Base-by-base conservation (phyloP, 2,113 vertebrate genomes). In the Baryphthengus martii region DNA sequence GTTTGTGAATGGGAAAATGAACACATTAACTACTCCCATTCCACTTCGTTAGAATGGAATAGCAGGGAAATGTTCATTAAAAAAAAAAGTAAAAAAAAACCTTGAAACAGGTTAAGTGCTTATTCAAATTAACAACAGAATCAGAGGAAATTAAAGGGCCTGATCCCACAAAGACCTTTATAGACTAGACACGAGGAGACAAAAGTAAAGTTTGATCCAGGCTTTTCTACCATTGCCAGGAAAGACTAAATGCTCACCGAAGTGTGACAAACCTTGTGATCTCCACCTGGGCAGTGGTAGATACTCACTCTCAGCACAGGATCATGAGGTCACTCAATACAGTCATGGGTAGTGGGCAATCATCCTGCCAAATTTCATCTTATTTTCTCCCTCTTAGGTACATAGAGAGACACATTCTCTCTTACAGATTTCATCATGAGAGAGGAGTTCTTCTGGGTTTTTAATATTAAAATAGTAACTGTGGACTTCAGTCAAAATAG, bases 1-100 rank as follows among this genome's bases (percentile, higher is more conserved):
- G 50, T 94, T 96, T 93, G 63, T 85, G 82, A 91, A 90, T 66
- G 63, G 83, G 78, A 52, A 94, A 94, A 91, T 49, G 39, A 71
- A 65, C 52, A 53, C 37, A 50, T 75, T 80, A 90, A 80, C 67
- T 92, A 81, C 70, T 80, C 52, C 73, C 77, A 86, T 87, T 70
- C 71, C 50, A 88, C 70, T 89, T 40, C 67, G 90, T 93, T 89
- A 93, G 84, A 75, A 86, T 49, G 9, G 89, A 90, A 88, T 84
- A 78, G 35, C 44, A 70, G 62, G 28, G 45, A 89, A 87, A 63
- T 47, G 10, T 33, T 88, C 40, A 70, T 88, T 35, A 8, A 80
- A 80, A 59, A 75, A 77, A 72, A 33, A 42, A 2, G 66, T 55
- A 72, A 61, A 29, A 42, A 2, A 66, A 58, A 59, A 23, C 23